These are phyloP conservation scores for Oncorhynchus masou DNA, from an alignment of 2,113 vertebrate genomes.

Conservation along the genomic window DNA sequence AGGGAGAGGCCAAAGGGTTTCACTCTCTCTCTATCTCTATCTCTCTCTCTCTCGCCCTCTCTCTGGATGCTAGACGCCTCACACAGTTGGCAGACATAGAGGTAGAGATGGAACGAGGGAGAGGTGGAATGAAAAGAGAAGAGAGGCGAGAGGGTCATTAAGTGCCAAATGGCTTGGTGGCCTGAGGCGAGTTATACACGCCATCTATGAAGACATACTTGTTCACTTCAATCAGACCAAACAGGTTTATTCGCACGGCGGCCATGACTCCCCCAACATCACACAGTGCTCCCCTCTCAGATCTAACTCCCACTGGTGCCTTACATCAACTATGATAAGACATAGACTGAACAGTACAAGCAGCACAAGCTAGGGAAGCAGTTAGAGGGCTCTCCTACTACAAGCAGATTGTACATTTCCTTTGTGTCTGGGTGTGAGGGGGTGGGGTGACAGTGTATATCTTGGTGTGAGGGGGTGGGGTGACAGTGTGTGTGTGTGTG, in stretches of 20 bases:
- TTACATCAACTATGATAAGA: not conserved
- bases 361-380: no score
- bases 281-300: not conserved
- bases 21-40: not conserved
- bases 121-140: constrained; percentile 30
- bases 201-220: constrained; percentile 31
- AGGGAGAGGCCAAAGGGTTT: constrained; percentile 5
- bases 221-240: constrained; percentile 32
- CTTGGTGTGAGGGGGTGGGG: no score
- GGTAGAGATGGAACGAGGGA: not conserved
- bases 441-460: no score
- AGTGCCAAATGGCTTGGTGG: constrained; percentile 42
- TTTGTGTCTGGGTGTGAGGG: no score
- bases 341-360: not conserved
- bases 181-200: constrained; percentile 36
- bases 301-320: constrained; percentile 15
- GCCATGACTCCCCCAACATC: constrained; percentile 23
- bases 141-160: constrained; percentile 29
- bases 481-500: no score
- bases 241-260: constrained; percentile 24
- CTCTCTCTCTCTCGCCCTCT: constrained; percentile 5
- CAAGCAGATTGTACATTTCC: no score
- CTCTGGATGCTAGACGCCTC: constrained; percentile 2
- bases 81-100: constrained; percentile 31
- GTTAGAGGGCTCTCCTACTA: no score